These are phyloP conservation scores for Synergus umbraculus DNA, from an alignment of 2,888 invertebrate species.

Conservation along the genomic window DNA sequence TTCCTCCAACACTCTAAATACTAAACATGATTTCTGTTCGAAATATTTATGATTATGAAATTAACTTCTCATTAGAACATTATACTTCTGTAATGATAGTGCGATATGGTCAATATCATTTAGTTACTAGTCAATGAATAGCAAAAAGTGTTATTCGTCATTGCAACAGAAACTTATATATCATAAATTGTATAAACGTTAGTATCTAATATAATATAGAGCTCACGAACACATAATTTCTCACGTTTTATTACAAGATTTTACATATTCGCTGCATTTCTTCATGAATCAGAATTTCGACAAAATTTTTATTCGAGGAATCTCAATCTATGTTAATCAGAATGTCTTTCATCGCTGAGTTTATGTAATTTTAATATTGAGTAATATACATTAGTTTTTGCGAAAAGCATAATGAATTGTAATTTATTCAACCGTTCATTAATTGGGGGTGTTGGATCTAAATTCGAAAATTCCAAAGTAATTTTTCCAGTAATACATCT, in stretches of 20 bases:
- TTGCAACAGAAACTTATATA: slow-evolving; percentile 40
- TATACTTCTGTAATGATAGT: slow-evolving; percentile 24
- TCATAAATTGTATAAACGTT: slow-evolving; percentile 38
- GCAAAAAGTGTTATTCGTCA: slow-evolving; percentile 28
- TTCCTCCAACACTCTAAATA: neutral
- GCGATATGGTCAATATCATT: slow-evolving; percentile 36
- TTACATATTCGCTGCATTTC: neutral
- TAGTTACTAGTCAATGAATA: slow-evolving; percentile 39
- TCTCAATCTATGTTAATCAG: slow-evolving; percentile 18
- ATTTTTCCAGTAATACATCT: too few relatives aligned
- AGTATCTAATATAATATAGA: slow-evolving; percentile 32
- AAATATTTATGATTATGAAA: neutral
- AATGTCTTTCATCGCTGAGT: slow-evolving; percentile 25
- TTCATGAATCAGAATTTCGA: slow-evolving; percentile 9
- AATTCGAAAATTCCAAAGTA: too few relatives aligned
- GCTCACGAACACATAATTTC: slow-evolving; percentile 29
- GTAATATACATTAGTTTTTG: slow-evolving; percentile 33
- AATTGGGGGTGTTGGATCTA: too few relatives aligned
- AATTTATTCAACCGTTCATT: neutral
- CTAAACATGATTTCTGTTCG: neutral
- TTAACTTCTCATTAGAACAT: slow-evolving; percentile 4
- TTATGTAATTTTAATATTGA: slow-evolving; percentile 35
- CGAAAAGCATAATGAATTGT: slow-evolving; percentile 3
- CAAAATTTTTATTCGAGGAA: slow-evolving; percentile 19
- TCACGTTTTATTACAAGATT: slow-evolving; percentile 25